A percentile compares a stretch with the other conserved stretches of the same genome.
phyloP scores from a whole-genome alignment of 53 echinoderm and acorn worm genomes.

The Crossaster papposus region DNA sequence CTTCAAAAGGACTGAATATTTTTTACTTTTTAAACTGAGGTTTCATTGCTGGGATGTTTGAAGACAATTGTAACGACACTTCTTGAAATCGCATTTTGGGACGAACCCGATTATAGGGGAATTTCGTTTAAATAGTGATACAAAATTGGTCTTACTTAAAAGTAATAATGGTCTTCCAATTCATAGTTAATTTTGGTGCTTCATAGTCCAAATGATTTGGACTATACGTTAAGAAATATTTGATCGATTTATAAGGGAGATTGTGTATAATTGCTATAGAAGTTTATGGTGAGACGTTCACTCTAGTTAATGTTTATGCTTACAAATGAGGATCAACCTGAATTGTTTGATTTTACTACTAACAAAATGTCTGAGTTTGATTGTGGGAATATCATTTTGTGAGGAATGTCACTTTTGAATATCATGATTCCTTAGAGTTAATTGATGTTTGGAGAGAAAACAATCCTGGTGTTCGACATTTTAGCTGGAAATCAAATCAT shows the following conservation, averaged over 20 bases:
- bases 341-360: conserved; percentile 1
- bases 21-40: no score
- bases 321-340: conserved; percentile 30
- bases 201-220: conserved; percentile 1
- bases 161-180: no score
- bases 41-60: no score
- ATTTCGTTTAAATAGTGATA: no score
- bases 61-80: no score
- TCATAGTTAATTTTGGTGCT: no score
- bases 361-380: background rate
- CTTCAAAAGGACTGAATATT: no score
- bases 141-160: no score
- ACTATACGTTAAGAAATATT: background rate
- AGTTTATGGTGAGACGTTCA: conserved; percentile 3
- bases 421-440: conserved; percentile 4
- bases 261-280: conserved; percentile 37
- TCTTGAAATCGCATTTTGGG: no score
- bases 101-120: no score
- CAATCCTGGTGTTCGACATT: conserved; percentile 28
- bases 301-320: conserved; percentile 49
- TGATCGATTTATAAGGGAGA: conserved; percentile 40
- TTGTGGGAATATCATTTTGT: conserved; percentile 38
- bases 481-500: conserved; percentile 44
- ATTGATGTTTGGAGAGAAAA: conserved; percentile 60
- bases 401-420: conserved; percentile 15